Evolutionary conservation across 1,140 invertebrate species (phyloP), one percentile per base, ranked within the genome.

Genomic region (Lepidostoma basale): DNA sequence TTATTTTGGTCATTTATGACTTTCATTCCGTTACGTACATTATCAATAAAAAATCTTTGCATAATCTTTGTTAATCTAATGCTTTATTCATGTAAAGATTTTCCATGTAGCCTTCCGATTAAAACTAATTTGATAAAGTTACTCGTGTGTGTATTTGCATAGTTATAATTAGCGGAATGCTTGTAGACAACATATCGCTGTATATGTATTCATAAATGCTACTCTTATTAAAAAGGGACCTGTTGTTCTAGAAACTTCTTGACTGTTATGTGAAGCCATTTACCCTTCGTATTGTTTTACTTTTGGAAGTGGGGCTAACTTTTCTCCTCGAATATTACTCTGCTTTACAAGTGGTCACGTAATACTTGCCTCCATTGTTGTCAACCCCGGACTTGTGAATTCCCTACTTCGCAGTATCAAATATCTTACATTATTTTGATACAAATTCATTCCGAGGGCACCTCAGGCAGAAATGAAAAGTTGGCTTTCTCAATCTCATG

Each of bases 241-340:
- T 52, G 47, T 30, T 28, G 25, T n/a, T n/a, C 12, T 25, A 28
- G 47, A 52, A 26, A 52, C 25, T 26, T 52, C 16, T 12, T 30
- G 25, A 25, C 22, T 28, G 47, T 52, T 52, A 52, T 52, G 25
- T 52, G 47, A 52, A 52, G 12, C 47, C 47, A 14, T 52, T 52
- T 52, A n/a, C 22, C 47, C 47, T 52, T 25, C 16, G 25, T 28
- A 28, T 52, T 52, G 47, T 52, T 52, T 28, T 52, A 52, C 25
- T 52, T 52, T 10, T 3, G 47, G 25, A 52, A 28, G 25, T 25
- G 12, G n/a, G 47, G n/a, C 12, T 30, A 28, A 52, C 47, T 52
- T 52, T 52, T 52, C 47, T 18, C 28, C 47, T 26, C 47, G 18
- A 52, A 52, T 52, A 52, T 52, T 25, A 52, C 18, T 28, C 47